phyloP scores from a whole-genome alignment of 2,797 vertebrate species.

The Scarus forsteni region DNA sequence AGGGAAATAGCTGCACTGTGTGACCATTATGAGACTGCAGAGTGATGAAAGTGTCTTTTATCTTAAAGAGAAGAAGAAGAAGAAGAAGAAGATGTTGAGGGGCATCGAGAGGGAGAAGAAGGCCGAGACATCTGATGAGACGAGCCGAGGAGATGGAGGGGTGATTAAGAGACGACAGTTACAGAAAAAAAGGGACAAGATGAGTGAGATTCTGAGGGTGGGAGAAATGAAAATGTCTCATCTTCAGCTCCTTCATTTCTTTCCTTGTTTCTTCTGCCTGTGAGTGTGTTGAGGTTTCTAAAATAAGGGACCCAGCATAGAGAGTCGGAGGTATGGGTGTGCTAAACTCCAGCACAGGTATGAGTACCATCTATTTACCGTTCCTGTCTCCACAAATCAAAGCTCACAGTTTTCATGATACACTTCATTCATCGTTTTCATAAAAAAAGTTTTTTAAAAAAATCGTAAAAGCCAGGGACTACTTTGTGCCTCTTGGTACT shows the following conservation, averaged over 20 bases:
- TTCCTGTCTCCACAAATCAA: too few species aligned
- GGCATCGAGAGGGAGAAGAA: conserved; percentile 15
- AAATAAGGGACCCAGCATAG: too few species aligned
- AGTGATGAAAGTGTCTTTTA: conserved; percentile 61
- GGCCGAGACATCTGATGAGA: conserved; percentile 52
- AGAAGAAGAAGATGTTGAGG: conserved; percentile 13
- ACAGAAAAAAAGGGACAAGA: conserved; percentile 34
- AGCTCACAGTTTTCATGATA: too few species aligned
- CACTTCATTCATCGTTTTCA: too few species aligned
- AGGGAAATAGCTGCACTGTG: conserved; percentile 60
- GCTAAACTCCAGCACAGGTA: too few species aligned
- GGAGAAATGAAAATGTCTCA: conserved; percentile 46
- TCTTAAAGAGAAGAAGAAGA: conserved; percentile 35
- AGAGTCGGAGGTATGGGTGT: too few species aligned
- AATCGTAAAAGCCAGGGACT: too few species aligned
- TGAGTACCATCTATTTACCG: too few species aligned
- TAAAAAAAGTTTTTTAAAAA: too few species aligned
- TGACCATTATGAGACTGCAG: conserved; percentile 57
- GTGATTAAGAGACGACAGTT: conserved; percentile 64
- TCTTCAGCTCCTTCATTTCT: conserved; percentile 24
- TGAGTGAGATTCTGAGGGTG: conserved; percentile 31
- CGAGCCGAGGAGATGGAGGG: conserved; percentile 42
- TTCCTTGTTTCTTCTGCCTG: conserved; percentile 19
- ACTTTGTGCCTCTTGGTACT: too few species aligned
- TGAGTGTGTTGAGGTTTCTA: background rate